Base-by-base conservation (phyloP, 2,113 vertebrate genomes). In the Cyphomyrus plagiostoma region DNA sequence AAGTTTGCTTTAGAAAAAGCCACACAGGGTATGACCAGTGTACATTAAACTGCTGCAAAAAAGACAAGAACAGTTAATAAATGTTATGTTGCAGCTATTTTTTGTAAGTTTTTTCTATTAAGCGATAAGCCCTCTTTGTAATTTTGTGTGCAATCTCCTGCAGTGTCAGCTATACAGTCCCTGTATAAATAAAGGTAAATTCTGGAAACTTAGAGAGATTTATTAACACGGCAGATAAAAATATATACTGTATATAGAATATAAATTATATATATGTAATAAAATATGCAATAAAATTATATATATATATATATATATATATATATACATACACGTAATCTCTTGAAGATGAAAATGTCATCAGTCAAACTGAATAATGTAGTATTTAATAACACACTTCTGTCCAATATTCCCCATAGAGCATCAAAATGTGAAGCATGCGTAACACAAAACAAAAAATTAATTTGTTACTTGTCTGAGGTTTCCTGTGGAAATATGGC, bases 1-100 rank as follows among this genome's bases (percentile, higher is more conserved):
- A 42, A 19, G 45, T 84, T 48, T 84, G 19, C 45, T 46, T 46
- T 45, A 84, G 48, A 84, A 84, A 84, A 1, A 84, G 23, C 23
- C 9, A 84, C 77, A 82, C 39, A 21, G 82, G 3, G 23, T 46
- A 48, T 84, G 48, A n/a, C 39, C 17, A 10, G 21, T 84, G 46
- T 84, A 26, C 45, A 48, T 48, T 84, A n/a, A 46, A 84, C 42
- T 11, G 39, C 82, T n/a, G 45, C 6, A 13, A 80, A 74, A 74
- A 39, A 39, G 15, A 30, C 70, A 77, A 10, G 70, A 77, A 77
- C 26, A 17, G 70, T 77, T 77, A 77, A 42, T 77, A 77, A 77
- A 84, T 48, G 35, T 48, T 84, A 84, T 84, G 80, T 84, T 77
- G 70, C 70, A 77, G 70, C 42, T 39, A 77, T 77, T 77, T 30